Evolutionary conservation across 2,888 invertebrate species (phyloP).

Genomic region (Maniola hyperantus): DNA sequence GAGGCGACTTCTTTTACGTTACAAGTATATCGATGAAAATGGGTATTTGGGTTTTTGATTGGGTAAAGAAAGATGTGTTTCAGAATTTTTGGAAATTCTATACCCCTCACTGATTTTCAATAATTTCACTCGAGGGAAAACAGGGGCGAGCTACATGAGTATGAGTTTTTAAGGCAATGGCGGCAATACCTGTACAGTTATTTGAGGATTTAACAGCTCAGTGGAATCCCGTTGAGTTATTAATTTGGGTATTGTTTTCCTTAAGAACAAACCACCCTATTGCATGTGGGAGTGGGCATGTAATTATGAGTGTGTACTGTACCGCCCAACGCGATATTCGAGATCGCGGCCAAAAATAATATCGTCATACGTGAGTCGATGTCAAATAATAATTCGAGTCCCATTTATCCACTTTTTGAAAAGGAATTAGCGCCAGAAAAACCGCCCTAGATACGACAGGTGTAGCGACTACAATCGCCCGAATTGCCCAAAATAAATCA

Average conservation of each 20-base stretch:
- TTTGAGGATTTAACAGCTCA: neutral
- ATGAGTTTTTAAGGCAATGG: too few relatives aligned
- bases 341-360: slow-evolving; percentile 13
- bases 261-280: neutral
- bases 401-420: slow-evolving; percentile 4
- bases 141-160: too few relatives aligned
- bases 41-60: too few relatives aligned
- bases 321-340: slow-evolving; percentile 1
- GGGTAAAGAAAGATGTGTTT: too few relatives aligned
- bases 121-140: too few relatives aligned
- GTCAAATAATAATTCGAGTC: neutral
- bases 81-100: too few relatives aligned
- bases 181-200: too few relatives aligned
- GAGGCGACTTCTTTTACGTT: too few relatives aligned
- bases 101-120: too few relatives aligned
- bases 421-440: slow-evolving; percentile 4
- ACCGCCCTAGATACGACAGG: slow-evolving; percentile 22
- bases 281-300: neutral
- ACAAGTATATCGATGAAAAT: too few relatives aligned
- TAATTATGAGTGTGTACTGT: neutral
- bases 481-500: slow-evolving; percentile 59
- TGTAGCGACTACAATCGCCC: slow-evolving; percentile 24
- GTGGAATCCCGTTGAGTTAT: neutral
- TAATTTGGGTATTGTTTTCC: neutral
- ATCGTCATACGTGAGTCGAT: slow-evolving; percentile 11